These are phyloP conservation scores for Tryphoninae sp. DNA, from an alignment of 2,888 invertebrate species.

Conservation along the genomic window DNA sequence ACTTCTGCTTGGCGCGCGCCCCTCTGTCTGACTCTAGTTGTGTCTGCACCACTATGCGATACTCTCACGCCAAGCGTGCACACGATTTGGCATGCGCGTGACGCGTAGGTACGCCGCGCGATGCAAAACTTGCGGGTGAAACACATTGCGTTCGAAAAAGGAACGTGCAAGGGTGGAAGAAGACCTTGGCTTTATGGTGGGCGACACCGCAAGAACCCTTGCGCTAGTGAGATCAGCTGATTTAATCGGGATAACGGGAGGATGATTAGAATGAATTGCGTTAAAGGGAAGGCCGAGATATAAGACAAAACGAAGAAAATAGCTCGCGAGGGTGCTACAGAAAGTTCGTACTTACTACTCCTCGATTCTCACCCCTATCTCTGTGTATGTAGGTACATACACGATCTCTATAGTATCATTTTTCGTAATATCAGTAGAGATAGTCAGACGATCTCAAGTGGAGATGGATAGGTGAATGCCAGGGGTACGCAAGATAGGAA, in stretches of 20 bases:
- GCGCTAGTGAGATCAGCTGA: constrained; percentile 32
- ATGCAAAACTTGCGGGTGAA: neutral
- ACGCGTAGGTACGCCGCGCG: constrained; percentile 22
- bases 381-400: neutral
- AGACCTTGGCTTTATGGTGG: constrained; percentile 70
- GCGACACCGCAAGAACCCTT: constrained; percentile 47
- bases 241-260: constrained; percentile 7
- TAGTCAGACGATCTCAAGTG: constrained; percentile 33
- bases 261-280: constrained; percentile 6
- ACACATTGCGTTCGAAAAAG: neutral
- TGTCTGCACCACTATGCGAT: constrained; percentile 42
- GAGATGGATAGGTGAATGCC: constrained; percentile 52
- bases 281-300: constrained; percentile 2
- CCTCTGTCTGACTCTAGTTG: constrained; percentile 32
- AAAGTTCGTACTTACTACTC: neutral
- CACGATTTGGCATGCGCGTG: constrained; percentile 43
- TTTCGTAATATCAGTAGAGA: constrained; percentile 39
- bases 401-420: neutral
- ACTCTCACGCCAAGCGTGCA: constrained; percentile 15
- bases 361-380: neutral
- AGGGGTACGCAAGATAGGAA: constrained; percentile 25
- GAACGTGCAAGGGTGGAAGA: constrained; percentile 41
- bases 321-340: neutral
- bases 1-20: constrained; percentile 41
- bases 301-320: constrained; percentile 2